Evolutionary conservation across 2,888 invertebrate species (phyloP), one percentile per base, ranked within the genome.

Genomic region (Polydrusus cervinus): DNA sequence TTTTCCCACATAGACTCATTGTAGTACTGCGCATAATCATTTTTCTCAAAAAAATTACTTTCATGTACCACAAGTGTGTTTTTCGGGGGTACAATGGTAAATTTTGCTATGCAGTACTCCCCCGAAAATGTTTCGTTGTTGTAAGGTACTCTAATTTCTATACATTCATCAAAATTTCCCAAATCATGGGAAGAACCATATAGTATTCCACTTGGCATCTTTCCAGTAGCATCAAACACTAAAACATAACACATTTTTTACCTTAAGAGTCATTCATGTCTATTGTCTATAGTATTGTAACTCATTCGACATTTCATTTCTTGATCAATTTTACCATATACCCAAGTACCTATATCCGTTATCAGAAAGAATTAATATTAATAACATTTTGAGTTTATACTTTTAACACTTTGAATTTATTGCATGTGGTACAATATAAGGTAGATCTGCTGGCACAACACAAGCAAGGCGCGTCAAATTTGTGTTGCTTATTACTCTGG

Each of bases 211-310:
- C 89, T 90, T 0, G 92, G 91, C n/a, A 91, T 90, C 83, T 93
- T 93, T 0, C 91, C 92, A 25, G 92, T 91, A 2, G 93, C 90
- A 81, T 93, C 93, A 85, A 92, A 93, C 90, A 93, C 93, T 93
- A 67, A 68, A 80, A 80, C 67, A 53, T 57, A 7, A 30, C 14
- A 49, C n/a, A 51, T 34, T 34, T 34, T 8, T 34, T 34, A 7
- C 34, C 7, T 34, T 7, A 34, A 3, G 7, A 25, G 5, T 25
- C 5, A 25, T n/a, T n/a, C n/a, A n/a, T n/a, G n/a, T n/a, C n/a
- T n/a, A n/a, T n/a, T n/a, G n/a, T n/a, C n/a, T n/a, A n/a, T n/a
- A n/a, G n/a, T n/a, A n/a, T n/a, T n/a, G n/a, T n/a, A n/a, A n/a
- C n/a, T n/a, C n/a, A n/a, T n/a, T n/a, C n/a, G n/a, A n/a, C n/a